Evolutionary conservation across 2,797 vertebrate genomes (phyloP), one percentile per base, ranked within the genome.

Genomic region (Paratrypauchen microcephalus): DNA sequence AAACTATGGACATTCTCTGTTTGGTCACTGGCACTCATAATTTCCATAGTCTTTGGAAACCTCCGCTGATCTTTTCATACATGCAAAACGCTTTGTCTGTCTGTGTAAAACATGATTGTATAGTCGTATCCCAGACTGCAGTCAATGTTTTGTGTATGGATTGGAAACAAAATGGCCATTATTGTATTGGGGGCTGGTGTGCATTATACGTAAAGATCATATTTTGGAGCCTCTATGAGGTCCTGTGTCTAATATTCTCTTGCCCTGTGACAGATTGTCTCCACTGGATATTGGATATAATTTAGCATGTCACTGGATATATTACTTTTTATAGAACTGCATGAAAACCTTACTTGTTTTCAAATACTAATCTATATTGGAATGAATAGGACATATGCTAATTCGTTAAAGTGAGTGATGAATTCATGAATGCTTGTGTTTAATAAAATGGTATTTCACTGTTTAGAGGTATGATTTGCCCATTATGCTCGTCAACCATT

Each of bases 1-100:
- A 50, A 21, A 60, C 65, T 72, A 50, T n/a, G 16, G 32, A 41
- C 16, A 24, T 56, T 67, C 45, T 24, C 16, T 66, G 63, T 62
- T 13, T 41, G 13, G 18, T 68, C 41, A 24, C 36, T 52, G 60
- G 36, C 47, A 26, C 68, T 63, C 56, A 61, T 72, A 47, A 89
- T 90, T 91, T 92, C 74, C 87, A 88, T 92, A 82, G 67, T 52
- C 58, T 84, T 78, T 81, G 73, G 63, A 65, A 77, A 74, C 81
- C 61, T 66, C 68, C 48, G 45, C 57, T 62, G 50, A 56, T 65
- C 85, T 90, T 91, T 90, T 70, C 85, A 80, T 88, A 60, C 30
- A 89, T 89, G 79, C 69, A 89, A 91, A 91, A 76, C 41, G 68
- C 18, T 60, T 45, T 26, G 24, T 54, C n/a, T n/a, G 48, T n/a